Evolutionary conservation across 2,797 vertebrate species (phyloP).

Genomic region (Bovichtus diacanthus): DNA sequence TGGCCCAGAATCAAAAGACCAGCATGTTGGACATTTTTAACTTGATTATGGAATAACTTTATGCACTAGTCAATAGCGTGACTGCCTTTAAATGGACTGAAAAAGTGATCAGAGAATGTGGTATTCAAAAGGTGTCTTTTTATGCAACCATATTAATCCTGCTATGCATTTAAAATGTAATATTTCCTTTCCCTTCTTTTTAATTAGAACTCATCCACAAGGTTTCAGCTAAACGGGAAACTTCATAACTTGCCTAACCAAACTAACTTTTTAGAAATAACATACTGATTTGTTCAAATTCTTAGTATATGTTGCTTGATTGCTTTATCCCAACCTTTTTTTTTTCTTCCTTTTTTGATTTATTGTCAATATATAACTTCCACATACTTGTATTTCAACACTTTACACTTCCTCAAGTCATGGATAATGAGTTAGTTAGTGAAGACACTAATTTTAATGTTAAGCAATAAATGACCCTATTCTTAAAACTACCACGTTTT

Average conservation of each 20-base stretch:
- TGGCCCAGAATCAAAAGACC: slow-evolving; percentile 57
- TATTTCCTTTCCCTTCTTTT: slow-evolving; percentile 36
- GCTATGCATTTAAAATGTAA: slow-evolving; percentile 42
- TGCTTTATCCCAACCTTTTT: slow-evolving; percentile 21
- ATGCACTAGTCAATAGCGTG: slow-evolving; percentile 35
- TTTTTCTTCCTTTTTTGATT: neutral
- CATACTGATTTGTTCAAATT: slow-evolving; percentile 28
- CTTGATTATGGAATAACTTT: slow-evolving; percentile 36
- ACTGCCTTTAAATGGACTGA: slow-evolving; percentile 60
- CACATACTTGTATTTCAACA: slow-evolving; percentile 42
- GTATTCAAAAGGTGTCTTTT: slow-evolving; percentile 73
- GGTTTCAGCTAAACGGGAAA: slow-evolving; percentile 8
- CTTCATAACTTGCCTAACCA: slow-evolving; percentile 31
- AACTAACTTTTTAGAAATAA: slow-evolving; percentile 52
- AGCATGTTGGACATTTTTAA: slow-evolving; percentile 29
- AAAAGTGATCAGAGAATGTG: slow-evolving; percentile 37
- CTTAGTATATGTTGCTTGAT: slow-evolving; percentile 19
- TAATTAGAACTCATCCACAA: slow-evolving; percentile 23
- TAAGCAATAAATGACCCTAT: slow-evolving; percentile 10
- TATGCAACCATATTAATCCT: slow-evolving; percentile 59
- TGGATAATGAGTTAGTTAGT: slow-evolving; percentile 27
- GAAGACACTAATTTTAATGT: slow-evolving; percentile 29
- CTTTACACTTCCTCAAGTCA: slow-evolving; percentile 56
- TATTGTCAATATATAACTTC: slow-evolving; percentile 36
- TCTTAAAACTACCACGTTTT: slow-evolving; percentile 37